Evolutionary conservation across 2,888 invertebrate genomes (phyloP).

Genomic region (Coelopa pilipes): DNA sequence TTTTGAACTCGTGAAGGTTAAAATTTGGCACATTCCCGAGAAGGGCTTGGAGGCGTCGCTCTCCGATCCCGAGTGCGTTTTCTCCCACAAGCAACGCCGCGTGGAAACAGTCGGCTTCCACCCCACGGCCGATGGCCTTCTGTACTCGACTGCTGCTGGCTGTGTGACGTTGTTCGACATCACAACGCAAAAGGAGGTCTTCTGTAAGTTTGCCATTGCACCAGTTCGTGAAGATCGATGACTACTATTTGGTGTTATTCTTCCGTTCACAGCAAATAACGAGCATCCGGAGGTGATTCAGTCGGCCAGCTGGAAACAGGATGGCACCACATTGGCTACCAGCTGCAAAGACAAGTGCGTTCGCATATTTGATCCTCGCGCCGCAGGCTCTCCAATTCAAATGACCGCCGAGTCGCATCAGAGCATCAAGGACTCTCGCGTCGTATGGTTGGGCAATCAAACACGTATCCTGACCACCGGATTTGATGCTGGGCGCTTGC

Average conservation of each 20-base stretch:
- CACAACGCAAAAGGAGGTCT: constrained; percentile 81
- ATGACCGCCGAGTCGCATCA: constrained; percentile 82
- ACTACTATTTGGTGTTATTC: constrained; percentile 1
- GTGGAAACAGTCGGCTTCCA: constrained; percentile 93
- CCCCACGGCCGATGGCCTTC: constrained; percentile 88
- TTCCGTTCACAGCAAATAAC: constrained; percentile 70
- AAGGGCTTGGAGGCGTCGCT: constrained; percentile 81
- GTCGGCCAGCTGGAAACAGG: constrained; percentile 89
- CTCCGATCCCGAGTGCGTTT: constrained; percentile 81
- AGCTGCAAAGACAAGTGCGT: constrained; percentile 93
- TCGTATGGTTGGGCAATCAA: constrained; percentile 90
- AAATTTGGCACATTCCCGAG: constrained; percentile 90
- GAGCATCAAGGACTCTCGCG: constrained; percentile 90
- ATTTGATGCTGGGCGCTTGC: constrained; percentile 86
- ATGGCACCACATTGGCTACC: constrained; percentile 81
- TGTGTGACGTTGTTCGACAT: constrained; percentile 89
- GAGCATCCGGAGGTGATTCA: constrained; percentile 90
- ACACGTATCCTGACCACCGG: constrained; percentile 87
- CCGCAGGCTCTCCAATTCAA: constrained; percentile 70
- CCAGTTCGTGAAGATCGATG: not conserved
- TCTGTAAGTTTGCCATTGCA: constrained; percentile 70
- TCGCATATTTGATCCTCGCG: constrained; percentile 85
- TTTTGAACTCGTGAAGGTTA: constrained; percentile 71
- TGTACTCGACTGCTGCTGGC: constrained; percentile 86
- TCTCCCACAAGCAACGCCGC: constrained; percentile 84